Evolutionary conservation across 2,797 vertebrate species (phyloP), one percentile per base, ranked within the genome.

Genomic region (Rhyacichthys aspro): DNA sequence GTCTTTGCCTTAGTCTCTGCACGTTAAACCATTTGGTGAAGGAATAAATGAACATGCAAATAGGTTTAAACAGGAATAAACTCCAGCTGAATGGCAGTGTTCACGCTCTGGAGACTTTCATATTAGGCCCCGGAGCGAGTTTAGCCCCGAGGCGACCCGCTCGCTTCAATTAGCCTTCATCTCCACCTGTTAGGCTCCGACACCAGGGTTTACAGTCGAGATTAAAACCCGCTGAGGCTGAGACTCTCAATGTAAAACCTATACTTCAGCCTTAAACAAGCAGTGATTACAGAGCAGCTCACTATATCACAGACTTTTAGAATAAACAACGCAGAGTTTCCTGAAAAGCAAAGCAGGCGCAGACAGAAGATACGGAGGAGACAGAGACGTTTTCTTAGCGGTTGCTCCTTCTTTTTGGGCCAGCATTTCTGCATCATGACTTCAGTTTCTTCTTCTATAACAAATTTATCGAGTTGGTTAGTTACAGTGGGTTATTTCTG

Each of bases 41-140:
- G 50, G 59, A 69, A 75, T 58, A 73, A 88, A 84, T 84, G 64
- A 83, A 82, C 78, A 88, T 87, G 86, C 75, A 84, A 86, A 89
- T 85, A 11, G 17, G 57, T 53, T 70, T 38, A 9, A 59, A 63
- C 37, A 1, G 17, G 38, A 76, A 72, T 59, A 52, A 56, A 58
- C 53, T 74, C 34, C 0, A 50, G 57, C 70, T 73, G 75, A 83
- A 74, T 81, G 83, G 85, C 74, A 63, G 69, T 58, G 14, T 70
- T 78, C 76, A 83, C 73, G 66, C 86, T 79, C 63, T 70, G 79
- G 70, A 67, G 70, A 62, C 54, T 63, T n/a, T 3, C 41, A 56
- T 64, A 82, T 79, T 59, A 84, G 63, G 84, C 79, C 67, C 43
- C 49, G 47, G 68, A 43, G 44, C 14, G n/a, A 39, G 32, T 57